Base-by-base conservation (phyloP, 2,113 vertebrate species). In the Verasper variegatus region DNA sequence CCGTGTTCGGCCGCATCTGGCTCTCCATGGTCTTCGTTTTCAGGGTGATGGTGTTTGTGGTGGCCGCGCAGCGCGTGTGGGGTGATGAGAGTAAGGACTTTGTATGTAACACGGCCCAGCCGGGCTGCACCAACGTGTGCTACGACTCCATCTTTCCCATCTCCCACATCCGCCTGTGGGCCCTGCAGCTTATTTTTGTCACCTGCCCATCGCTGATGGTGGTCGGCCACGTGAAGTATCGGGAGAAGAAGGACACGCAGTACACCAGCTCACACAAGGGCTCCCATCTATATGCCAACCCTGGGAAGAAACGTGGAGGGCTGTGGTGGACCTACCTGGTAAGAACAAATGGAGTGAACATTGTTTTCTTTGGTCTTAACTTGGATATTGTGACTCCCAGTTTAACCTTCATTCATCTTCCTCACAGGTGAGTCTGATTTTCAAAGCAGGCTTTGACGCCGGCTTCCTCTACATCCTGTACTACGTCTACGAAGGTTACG, bases 251-350 rank as follows among this genome's bases (percentile, higher is more conserved):
- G 0, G 95, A 99, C 85, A 68, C 79, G 76, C 81, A 92, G 76
- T 93, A 85, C 64, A 51, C 24, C 0, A 0, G 17, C 0, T 75
- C 82, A 0, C 86, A 95, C 6, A 10, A 76, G 0, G 81, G 89
- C 0, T 1, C 1, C 0, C 82, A 47, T 57, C 7, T 94, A 57
- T 97, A 97, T 42, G 68, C 67, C 54, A 31, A 96, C 83, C 95
- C 95, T 0, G 94, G 95, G 73, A 98, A 96, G 94, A 98, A 97
- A 88, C 93, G 90, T 0, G 96, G 97, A 0, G 97, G 97, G 2
- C 93, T 99, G 18, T 98, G 97, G 97, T 99, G 97, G 96, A 99
- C 98, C 0, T 98, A 99, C 2, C 76, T 98, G 89, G 85, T 95
- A 68, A 91, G 89, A n/a, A 73, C 3, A 0, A 47, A 68, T 21